Evolutionary conservation across 1,140 invertebrate species (phyloP).

Genomic region (Drosophila sturtevanti): DNA sequence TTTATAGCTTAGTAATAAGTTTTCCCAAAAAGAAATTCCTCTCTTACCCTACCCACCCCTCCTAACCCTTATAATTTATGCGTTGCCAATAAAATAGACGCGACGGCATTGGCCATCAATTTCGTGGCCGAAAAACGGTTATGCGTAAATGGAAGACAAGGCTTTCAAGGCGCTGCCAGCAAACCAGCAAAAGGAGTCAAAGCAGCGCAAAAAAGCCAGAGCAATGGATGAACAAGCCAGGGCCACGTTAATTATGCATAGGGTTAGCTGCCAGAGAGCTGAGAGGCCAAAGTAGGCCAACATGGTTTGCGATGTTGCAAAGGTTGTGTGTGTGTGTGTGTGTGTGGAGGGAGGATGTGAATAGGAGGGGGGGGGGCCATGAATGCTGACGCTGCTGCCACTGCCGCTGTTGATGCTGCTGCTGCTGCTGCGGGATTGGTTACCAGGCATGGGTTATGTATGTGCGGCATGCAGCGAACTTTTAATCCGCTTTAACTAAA

Average conservation of each 20-base stretch:
- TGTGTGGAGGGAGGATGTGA: background rate
- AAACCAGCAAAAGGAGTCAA: conserved; percentile 25
- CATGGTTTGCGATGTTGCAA: conserved; percentile 51
- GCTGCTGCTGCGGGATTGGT: conserved; percentile 6
- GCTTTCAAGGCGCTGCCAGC: conserved; percentile 27
- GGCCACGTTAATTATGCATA: conserved; percentile 74
- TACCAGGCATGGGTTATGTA: conserved; percentile 71
- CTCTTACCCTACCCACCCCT: no score
- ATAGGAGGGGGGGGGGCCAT: no score
- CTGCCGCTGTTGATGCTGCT: background rate
- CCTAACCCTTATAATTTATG: conserved; percentile 61
- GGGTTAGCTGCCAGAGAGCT: conserved; percentile 68
- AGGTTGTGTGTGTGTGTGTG: background rate
- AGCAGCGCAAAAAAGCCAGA: conserved; percentile 19
- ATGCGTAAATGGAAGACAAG: conserved; percentile 42
- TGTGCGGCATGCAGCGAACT: conserved; percentile 79
- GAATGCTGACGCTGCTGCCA: no score
- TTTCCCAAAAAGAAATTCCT: conserved; percentile 31
- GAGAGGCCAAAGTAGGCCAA: conserved; percentile 73
- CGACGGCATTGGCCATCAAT: conserved; percentile 64
- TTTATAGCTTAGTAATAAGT: conserved; percentile 57
- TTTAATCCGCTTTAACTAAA: conserved; percentile 80
- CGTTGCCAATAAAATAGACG: conserved; percentile 66
- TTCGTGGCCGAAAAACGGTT: conserved; percentile 58
- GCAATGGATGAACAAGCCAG: conserved; percentile 45